Conservation (phyloP, 1,140 invertebrate genomes). For the Polyergus mexicanus region DNA sequence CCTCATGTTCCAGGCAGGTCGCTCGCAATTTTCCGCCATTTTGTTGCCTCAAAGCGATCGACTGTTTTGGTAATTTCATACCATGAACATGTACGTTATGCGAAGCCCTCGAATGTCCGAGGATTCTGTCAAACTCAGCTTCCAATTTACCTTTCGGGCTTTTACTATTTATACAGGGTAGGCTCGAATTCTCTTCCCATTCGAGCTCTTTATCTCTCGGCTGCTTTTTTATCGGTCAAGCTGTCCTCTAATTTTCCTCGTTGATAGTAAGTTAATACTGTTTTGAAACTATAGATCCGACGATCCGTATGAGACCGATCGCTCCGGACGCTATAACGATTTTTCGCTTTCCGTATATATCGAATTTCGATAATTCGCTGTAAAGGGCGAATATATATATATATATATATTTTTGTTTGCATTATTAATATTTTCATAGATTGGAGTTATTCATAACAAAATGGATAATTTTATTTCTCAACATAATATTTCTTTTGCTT, state of each 20-base stretch:
- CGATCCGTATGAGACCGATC: background rate
- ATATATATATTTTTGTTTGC: too few relatives aligned
- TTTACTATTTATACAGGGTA: conserved; percentile 18
- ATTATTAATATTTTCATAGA: background rate
- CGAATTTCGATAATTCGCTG: conserved; percentile 16
- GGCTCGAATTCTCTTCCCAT: conserved; percentile 8
- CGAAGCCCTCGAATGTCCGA: conserved; percentile 10
- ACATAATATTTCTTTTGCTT: background rate
- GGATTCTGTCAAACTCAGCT: background rate
- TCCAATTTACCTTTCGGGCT: conserved; percentile 29
- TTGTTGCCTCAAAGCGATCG: conserved; percentile 21
- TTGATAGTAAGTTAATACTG: conserved; percentile 48
- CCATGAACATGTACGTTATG: conserved; percentile 4
- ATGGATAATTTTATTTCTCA: background rate
- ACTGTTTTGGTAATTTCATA: conserved; percentile 33
- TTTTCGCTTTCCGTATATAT: conserved; percentile 29
- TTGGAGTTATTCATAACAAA: background rate
- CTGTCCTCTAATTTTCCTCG: conserved; percentile 41
- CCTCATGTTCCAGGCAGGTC: background rate
- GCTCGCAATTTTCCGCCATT: background rate
- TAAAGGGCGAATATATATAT: conserved; percentile 5
- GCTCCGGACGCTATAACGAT: background rate
- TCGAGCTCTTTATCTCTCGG: conserved; percentile 16
- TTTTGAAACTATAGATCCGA: conserved; percentile 47
- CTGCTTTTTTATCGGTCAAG: conserved; percentile 12